Percentiles rank a stretch among this genome's conserved stretches.
Conservation (phyloP, 1,140 invertebrate genomes). For the Apis cerana region DNA sequence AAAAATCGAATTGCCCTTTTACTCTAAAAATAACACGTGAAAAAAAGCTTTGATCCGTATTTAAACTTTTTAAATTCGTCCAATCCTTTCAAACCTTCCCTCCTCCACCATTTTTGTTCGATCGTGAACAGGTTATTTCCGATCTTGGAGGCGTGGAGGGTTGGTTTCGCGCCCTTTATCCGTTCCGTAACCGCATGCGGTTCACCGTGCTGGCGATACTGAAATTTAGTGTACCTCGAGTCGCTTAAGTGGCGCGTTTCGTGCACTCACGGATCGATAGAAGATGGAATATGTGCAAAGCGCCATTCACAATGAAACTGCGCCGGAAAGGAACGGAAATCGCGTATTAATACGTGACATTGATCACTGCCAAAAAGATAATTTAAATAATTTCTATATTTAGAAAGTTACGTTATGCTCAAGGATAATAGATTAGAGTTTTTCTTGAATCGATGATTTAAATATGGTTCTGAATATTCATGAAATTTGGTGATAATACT, state of each 20-base stretch:
- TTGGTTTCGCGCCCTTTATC: neutral
- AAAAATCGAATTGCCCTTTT: no score
- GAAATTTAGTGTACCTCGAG: conserved; percentile 24
- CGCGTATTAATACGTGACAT: neutral
- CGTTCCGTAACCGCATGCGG: neutral
- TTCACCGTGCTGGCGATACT: conserved; percentile 15
- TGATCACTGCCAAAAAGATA: neutral
- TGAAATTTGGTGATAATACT: no score
- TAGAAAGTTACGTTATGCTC: no score
- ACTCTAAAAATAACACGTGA: no score
- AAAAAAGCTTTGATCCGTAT: neutral
- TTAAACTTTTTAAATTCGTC: neutral
- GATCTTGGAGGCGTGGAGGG: neutral
- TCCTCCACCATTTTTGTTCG: neutral
- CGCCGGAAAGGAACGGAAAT: neutral
- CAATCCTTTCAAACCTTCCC: neutral
- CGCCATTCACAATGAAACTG: conserved; percentile 14
- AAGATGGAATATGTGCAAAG: conserved; percentile 43
- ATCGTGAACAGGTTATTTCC: neutral
- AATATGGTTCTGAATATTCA: no score
- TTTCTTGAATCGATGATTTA: no score
- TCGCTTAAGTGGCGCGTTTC: conserved; percentile 35
- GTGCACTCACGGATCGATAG: conserved; percentile 39
- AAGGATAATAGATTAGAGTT: no score
- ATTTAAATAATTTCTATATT: neutral